Percentiles rank a stretch among this genome's conserved stretches.
Evolutionary conservation across 2,113 vertebrate species (phyloP).

Genomic region (Phaethon lepturus): DNA sequence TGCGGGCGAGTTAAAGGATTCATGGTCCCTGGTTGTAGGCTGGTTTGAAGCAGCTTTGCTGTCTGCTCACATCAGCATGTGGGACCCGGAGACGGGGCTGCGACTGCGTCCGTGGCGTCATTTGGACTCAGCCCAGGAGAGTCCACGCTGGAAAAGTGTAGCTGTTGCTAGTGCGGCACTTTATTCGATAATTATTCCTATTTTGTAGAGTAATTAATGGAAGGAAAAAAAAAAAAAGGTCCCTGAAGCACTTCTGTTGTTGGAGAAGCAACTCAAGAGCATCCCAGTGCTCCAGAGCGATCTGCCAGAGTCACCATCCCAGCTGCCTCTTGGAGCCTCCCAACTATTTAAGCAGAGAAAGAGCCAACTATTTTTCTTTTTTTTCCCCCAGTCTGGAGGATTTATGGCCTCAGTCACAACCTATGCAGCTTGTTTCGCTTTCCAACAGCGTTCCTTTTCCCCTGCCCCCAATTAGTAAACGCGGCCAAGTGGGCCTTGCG

Average conservation of each 20-base stretch:
- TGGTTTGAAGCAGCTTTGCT: conserved; percentile 4
- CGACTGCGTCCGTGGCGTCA: not conserved
- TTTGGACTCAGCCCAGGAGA: not conserved
- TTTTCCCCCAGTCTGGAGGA: not conserved
- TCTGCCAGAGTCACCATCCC: not conserved
- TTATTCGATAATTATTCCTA: not conserved
- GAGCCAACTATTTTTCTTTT: not conserved
- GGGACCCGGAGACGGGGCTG: not conserved
- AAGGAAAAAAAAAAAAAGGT: not conserved
- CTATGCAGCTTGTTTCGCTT: not conserved
- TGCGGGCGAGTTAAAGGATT: not conserved
- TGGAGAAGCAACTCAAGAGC: not conserved
- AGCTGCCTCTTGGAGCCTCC: not conserved
- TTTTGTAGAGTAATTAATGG: not conserved
- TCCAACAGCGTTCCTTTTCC: not conserved
- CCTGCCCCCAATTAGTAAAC: not conserved
- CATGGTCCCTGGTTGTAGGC: not conserved
- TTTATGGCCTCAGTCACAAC: not conserved
- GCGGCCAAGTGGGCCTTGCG: not conserved
- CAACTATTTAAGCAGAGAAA: not conserved
- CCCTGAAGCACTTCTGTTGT: not conserved
- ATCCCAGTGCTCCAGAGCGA: not conserved
- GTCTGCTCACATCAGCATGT: not conserved
- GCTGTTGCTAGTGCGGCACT: not conserved
- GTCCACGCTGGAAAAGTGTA: not conserved